These are phyloP conservation scores for Lucifuga dentata DNA, from an alignment of 2,113 vertebrate species.

Conservation along the genomic window DNA sequence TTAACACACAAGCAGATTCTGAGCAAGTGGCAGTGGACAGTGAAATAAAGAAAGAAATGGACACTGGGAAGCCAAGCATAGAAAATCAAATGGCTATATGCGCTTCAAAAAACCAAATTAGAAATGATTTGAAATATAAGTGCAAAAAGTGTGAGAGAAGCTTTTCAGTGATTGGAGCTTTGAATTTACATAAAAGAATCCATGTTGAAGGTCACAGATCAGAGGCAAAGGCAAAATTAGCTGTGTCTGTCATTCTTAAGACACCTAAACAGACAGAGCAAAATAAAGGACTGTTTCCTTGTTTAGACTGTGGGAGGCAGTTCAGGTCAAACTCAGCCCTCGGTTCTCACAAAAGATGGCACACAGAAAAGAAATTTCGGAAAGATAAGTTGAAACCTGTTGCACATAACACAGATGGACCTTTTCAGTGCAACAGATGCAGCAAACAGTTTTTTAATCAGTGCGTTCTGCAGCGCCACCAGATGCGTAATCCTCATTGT, in stretches of 20 bases:
- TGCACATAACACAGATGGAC: slow-evolving; percentile 48
- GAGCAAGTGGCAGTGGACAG: not conserved
- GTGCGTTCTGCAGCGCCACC: slow-evolving; percentile 77
- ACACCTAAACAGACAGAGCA: slow-evolving; percentile 44
- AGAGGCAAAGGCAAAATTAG: slow-evolving; percentile 30
- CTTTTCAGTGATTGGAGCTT: slow-evolving; percentile 78
- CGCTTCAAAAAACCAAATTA: slow-evolving; percentile 11
- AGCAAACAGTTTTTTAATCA: slow-evolving; percentile 79
- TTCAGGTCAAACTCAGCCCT: slow-evolving; percentile 82
- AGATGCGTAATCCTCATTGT: slow-evolving; percentile 70
- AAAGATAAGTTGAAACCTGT: slow-evolving; percentile 53
- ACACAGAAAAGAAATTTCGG: slow-evolving; percentile 74
- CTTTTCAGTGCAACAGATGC: slow-evolving; percentile 75
- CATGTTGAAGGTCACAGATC: slow-evolving; percentile 57
- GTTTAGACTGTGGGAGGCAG: slow-evolving; percentile 79
- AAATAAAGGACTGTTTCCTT: slow-evolving; percentile 69
- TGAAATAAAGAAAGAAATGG: slow-evolving; percentile 21
- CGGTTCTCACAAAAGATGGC: slow-evolving; percentile 81
- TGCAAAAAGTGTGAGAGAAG: slow-evolving; percentile 76
- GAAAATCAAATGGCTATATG: not conserved
- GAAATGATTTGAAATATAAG: slow-evolving; percentile 72
- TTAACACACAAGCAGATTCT: not conserved
- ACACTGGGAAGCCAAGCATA: not conserved
- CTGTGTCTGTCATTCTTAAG: slow-evolving; percentile 23
- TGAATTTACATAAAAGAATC: slow-evolving; percentile 82